Percentiles rank a stretch among this genome's conserved stretches.
These are phyloP conservation scores for Cistogaster globosa DNA, from an alignment of 2,888 invertebrate species.

Conservation along the genomic window DNA sequence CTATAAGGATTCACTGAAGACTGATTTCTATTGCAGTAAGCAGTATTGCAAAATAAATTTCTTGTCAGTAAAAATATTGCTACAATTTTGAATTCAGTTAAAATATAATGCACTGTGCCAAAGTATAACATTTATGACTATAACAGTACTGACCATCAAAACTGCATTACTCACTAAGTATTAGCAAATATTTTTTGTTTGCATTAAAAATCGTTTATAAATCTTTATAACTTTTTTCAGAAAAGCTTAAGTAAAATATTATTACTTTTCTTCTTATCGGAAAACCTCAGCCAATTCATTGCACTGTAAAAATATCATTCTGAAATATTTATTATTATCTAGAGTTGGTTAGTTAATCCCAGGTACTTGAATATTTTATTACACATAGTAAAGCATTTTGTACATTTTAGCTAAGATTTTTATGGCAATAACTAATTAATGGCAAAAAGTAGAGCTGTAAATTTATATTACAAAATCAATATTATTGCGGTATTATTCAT, in stretches of 20 bases:
- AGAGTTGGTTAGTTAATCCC: slow-evolving; percentile 77
- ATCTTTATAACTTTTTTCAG: slow-evolving; percentile 27
- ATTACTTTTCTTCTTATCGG: not conserved
- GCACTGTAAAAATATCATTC: not conserved
- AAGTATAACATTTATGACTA: not conserved
- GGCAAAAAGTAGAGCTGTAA: slow-evolving; percentile 3
- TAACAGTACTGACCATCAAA: slow-evolving; percentile 32
- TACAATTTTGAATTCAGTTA: too few species aligned
- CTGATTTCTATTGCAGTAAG: too few species aligned
- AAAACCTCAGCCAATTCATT: not conserved
- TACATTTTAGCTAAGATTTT: slow-evolving; percentile 77
- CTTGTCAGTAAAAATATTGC: too few species aligned
- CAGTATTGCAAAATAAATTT: too few species aligned
- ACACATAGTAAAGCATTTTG: slow-evolving; percentile 11
- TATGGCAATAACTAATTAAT: slow-evolving; percentile 75
- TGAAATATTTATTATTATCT: slow-evolving; percentile 71
- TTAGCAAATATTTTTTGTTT: slow-evolving; percentile 48
- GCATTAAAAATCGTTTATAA: slow-evolving; percentile 30
- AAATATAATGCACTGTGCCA: too few species aligned
- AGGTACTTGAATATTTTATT: slow-evolving; percentile 76
- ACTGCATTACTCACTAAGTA: slow-evolving; percentile 26
- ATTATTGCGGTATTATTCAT: not conserved
- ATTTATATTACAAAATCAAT: not conserved
- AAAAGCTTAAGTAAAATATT: not conserved
- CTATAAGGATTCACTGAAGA: too few species aligned